Conservation (phyloP, 2,113 vertebrate genomes). For the Eurystomus gularis region DNA sequence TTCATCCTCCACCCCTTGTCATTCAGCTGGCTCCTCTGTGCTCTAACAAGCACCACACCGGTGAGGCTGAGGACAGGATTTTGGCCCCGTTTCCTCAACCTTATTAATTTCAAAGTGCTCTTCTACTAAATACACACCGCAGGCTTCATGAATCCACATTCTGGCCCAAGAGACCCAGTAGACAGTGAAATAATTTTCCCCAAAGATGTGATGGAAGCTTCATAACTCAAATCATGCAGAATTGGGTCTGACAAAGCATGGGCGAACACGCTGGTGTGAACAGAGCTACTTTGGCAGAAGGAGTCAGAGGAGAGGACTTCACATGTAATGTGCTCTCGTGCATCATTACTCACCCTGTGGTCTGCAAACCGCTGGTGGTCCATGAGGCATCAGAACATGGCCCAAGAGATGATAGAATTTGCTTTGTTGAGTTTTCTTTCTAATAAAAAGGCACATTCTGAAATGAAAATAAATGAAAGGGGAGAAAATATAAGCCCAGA, state of each 20-base stretch:
- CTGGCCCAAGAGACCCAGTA: not conserved
- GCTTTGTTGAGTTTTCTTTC: not conserved
- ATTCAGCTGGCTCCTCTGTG: not conserved
- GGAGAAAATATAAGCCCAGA: not conserved
- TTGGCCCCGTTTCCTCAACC: not conserved
- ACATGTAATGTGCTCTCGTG: not conserved
- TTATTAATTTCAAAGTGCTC: constrained; percentile 53
- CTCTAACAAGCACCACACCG: constrained; percentile 4
- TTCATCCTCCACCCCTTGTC: not conserved
- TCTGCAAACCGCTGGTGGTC: constrained; percentile 44
- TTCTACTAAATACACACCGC: constrained; percentile 16
- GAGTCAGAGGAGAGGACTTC: not conserved
- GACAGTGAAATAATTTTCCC: constrained; percentile 51
- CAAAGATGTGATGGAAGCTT: not conserved
- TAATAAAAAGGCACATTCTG: not conserved
- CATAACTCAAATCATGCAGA: constrained; percentile 13
- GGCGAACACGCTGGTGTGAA: not conserved
- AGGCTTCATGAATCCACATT: not conserved
- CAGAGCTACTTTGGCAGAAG: constrained; percentile 15
- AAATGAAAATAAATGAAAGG: constrained; percentile 4
- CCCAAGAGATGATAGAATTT: not conserved
- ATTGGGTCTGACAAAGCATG: constrained; percentile 23
- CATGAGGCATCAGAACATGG: not conserved
- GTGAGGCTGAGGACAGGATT: constrained; percentile 45
- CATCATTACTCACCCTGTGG: constrained; percentile 39